A percentile compares a stretch with the other conserved stretches of the same genome.
Conservation (phyloP, 2,888 invertebrate species). For the Halocaridina rubra region DNA sequence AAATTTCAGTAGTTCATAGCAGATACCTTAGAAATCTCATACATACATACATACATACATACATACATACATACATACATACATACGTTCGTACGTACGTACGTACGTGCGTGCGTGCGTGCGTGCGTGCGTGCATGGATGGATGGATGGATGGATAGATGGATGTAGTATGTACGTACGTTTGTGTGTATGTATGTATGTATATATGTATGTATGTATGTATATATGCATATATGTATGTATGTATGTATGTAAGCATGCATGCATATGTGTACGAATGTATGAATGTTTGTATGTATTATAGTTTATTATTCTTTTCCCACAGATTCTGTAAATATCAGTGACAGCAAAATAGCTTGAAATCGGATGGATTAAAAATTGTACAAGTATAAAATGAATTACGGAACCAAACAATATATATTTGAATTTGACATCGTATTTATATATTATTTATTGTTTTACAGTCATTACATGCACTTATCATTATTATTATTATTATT, state of each 20-base stretch:
- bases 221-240: background rate
- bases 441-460: no score
- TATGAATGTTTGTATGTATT: conserved; percentile 12
- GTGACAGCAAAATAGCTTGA: no score
- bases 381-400: no score
- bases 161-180: background rate
- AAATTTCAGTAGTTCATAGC: background rate
- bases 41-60: background rate
- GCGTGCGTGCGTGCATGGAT: background rate
- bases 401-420: no score
- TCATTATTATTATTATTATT: no score
- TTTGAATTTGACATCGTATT: no score
- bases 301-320: no score
- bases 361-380: no score
- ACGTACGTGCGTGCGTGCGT: background rate
- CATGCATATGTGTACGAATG: conserved; percentile 3
- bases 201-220: background rate
- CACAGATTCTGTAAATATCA: no score
- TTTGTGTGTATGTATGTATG: background rate
- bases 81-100: background rate
- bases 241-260: background rate
- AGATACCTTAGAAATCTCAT: background rate
- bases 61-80: background rate
- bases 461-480: no score
- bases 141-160: background rate